A percentile compares a stretch with the other conserved stretches of the same genome.
Conservation (phyloP, 2,113 vertebrate genomes). For the Zonotrichia leucophrys region DNA sequence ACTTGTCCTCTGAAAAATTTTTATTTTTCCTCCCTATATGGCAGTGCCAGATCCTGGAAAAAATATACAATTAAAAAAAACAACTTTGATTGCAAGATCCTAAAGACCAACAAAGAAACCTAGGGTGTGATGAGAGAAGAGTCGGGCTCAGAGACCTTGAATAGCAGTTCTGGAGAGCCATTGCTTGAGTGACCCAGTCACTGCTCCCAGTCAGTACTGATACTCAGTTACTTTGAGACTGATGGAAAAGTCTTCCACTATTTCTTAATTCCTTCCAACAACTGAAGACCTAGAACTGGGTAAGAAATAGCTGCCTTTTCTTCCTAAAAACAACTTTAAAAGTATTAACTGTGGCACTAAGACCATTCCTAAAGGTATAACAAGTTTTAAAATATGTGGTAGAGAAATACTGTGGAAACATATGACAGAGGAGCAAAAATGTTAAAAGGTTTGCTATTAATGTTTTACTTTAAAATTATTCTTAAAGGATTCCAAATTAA, state of each 20-base stretch:
- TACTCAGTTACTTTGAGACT: background rate
- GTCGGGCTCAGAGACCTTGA: background rate
- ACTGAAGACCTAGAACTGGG: background rate
- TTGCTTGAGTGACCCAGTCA: background rate
- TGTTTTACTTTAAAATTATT: background rate
- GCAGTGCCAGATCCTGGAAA: background rate
- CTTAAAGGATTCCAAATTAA: background rate
- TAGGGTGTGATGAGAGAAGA: background rate
- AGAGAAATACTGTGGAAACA: background rate
- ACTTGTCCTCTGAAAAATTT: background rate
- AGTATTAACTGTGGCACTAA: background rate
- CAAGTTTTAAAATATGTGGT: background rate
- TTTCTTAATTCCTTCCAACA: background rate
- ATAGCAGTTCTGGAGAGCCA: background rate
- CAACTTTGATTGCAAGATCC: background rate
- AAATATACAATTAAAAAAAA: fast-evolving
- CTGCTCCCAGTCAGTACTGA: background rate
- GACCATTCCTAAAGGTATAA: background rate
- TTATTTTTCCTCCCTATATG: background rate
- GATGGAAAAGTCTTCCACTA: background rate
- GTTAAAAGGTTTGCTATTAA: background rate
- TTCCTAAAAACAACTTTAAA: background rate
- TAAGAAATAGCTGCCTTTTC: background rate
- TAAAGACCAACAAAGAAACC: background rate
- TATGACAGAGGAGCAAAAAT: background rate